phyloP scores from a whole-genome alignment of 1,140 invertebrate genomes.

The Bombus superbus region DNA sequence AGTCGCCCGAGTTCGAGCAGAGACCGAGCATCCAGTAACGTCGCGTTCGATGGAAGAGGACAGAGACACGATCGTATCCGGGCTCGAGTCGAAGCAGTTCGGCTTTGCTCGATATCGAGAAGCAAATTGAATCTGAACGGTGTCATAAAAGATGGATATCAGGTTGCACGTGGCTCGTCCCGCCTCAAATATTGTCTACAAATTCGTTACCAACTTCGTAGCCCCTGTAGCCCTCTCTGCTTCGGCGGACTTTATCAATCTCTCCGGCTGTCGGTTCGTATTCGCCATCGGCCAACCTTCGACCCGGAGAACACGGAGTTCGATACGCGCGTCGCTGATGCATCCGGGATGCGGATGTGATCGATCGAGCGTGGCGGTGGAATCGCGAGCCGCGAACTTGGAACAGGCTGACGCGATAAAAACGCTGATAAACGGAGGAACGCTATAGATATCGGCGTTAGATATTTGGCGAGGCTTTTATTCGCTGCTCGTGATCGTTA shows the following conservation, averaged over 20 bases:
- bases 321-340: constrained; percentile 3
- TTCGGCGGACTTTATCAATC: constrained; percentile 59
- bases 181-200: constrained; percentile 65
- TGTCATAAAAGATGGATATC: constrained; percentile 75
- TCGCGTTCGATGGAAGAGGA: neutral
- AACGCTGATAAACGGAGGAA: constrained; percentile 8
- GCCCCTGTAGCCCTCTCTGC: neutral
- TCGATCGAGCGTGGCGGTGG: constrained; percentile 14
- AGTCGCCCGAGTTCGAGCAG: constrained; percentile 1
- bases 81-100: constrained; percentile 43
- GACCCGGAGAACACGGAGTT: neutral
- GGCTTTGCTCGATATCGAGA: constrained; percentile 68
- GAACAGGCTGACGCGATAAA: constrained; percentile 11
- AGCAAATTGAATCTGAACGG: constrained; percentile 75
- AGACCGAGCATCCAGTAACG: neutral
- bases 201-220: constrained; percentile 67
- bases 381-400: neutral
- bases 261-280: constrained; percentile 22
- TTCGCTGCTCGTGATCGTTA: too few species aligned
- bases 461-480: neutral
- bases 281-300: constrained; percentile 22
- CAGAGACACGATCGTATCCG: constrained; percentile 44
- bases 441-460: neutral
- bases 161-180: constrained; percentile 52
- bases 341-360: constrained; percentile 10